Evolutionary conservation across 2,113 vertebrate genomes (phyloP).

Genomic region (Procavia capensis): DNA sequence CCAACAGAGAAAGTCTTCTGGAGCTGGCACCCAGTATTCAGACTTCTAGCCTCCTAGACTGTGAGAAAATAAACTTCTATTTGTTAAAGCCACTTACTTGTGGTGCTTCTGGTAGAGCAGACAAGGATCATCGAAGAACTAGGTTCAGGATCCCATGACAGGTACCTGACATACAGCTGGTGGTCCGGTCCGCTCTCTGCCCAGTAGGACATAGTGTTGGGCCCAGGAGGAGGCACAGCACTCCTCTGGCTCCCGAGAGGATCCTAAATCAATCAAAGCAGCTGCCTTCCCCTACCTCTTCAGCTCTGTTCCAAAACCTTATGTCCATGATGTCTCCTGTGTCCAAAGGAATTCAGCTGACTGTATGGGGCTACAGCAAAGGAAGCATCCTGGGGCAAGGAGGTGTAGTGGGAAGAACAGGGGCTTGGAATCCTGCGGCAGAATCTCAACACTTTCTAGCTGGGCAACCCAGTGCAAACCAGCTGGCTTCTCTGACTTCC

Average conservation of each 20-base stretch:
- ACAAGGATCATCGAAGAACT: neutral
- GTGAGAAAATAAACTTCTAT: too few species aligned
- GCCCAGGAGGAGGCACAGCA: neutral
- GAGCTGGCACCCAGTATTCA: too few species aligned
- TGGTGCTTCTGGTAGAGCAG: too few species aligned
- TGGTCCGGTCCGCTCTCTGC: neutral
- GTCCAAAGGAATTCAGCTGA: neutral
- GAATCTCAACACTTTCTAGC: neutral
- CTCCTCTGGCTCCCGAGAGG: neutral
- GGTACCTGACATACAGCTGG: neutral
- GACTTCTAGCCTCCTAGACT: too few species aligned
- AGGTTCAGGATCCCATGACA: neutral
- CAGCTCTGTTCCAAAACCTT: neutral
- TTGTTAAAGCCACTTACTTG: too few species aligned
- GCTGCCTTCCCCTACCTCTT: neutral
- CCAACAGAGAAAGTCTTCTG: too few species aligned
- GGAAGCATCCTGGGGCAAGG: neutral
- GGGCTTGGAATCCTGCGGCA: neutral
- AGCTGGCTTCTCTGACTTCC: neutral
- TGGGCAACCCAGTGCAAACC: neutral
- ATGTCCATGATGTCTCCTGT: neutral
- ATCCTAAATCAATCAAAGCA: neutral
- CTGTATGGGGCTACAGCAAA: neutral
- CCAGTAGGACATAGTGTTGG: neutral
- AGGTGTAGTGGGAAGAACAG: neutral